These are phyloP conservation scores for Microplitis mediator DNA, from an alignment of 1,140 invertebrate species.

Conservation along the genomic window DNA sequence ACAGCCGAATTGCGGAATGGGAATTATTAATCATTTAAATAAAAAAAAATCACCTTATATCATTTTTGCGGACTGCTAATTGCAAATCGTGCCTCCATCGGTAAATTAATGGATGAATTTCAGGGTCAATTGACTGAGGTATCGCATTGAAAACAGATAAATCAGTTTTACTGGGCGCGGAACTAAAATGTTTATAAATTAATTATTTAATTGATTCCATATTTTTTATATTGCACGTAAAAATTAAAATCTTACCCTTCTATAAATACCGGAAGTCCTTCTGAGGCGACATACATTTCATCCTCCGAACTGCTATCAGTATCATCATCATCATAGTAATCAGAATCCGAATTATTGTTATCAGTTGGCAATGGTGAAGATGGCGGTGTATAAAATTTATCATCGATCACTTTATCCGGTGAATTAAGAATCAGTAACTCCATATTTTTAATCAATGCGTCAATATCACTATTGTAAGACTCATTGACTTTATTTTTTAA, in stretches of 20 bases:
- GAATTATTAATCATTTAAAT: too few relatives aligned
- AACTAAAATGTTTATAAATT: conserved; percentile 58
- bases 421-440: conserved; percentile 28
- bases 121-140: conserved; percentile 59
- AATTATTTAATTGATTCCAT: conserved; percentile 31
- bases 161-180: conserved; percentile 73
- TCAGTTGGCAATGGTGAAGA: conserved; percentile 45
- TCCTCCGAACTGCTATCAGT: conserved; percentile 42
- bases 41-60: not conserved
- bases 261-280: conserved; percentile 61
- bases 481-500: too few relatives aligned
- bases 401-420: conserved; percentile 28
- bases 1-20: not conserved
- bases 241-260: conserved; percentile 43
- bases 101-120: conserved; percentile 70
- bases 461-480: not conserved
- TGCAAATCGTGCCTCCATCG: conserved; percentile 68
- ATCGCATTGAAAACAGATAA: conserved; percentile 73
- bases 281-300: conserved; percentile 57
- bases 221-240: too few relatives aligned
- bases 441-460: conserved; percentile 3
- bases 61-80: conserved; percentile 38
- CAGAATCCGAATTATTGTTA: conserved; percentile 26
- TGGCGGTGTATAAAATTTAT: conserved; percentile 64
- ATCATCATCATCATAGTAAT: conserved; percentile 27